Base-by-base conservation (phyloP, 2,888 invertebrate species). In the Heliconius aoede region DNA sequence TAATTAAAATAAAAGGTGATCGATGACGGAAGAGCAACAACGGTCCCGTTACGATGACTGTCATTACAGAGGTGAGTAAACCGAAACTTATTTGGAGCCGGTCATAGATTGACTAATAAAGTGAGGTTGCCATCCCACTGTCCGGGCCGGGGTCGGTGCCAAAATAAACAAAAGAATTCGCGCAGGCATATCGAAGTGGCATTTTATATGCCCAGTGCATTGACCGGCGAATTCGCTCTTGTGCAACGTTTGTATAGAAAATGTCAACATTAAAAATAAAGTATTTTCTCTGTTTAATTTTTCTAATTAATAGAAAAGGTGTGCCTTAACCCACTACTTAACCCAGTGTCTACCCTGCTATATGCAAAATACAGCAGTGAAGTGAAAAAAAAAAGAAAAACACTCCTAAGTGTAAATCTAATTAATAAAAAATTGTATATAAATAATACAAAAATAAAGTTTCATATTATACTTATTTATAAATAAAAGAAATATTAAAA, bases 151-250 rank as follows among this genome's bases (percentile, higher is more conserved):
- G 82, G 78, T 65, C 78, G 74, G 61, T 76, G 81, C 83, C 82
- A 82, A 82, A 80, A 78, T 76, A 79, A 69, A 76, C 74, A 76
- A 79, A 82, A 80, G 77, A 82, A 76, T 75, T 74, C 73, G 61
- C 79, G 61, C 79, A 77, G 78, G 81, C 74, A 75, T 75, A 81
- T 82, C 78, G 82, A 80, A 83, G 86, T 86, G 85, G 83, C 87
- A 87, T 88, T 89, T 90, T 89, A 88, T 83, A 79, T 80, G 83
- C 81, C 84, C 83, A 84, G 89, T 83, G 82, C 90, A 84, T 87
- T 90, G 90, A 91, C 88, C 92, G 84, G 82, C 81, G 84, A 86
- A 89, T 85, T 86, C n/a, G 86, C 81, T 86, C 84, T 88, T 90
- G 85, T 87, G 86, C 87, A 87, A 90, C 86, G 86, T 65, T 65